Conservation (phyloP, 2,888 invertebrate genomes). For the Notodromas monacha region DNA sequence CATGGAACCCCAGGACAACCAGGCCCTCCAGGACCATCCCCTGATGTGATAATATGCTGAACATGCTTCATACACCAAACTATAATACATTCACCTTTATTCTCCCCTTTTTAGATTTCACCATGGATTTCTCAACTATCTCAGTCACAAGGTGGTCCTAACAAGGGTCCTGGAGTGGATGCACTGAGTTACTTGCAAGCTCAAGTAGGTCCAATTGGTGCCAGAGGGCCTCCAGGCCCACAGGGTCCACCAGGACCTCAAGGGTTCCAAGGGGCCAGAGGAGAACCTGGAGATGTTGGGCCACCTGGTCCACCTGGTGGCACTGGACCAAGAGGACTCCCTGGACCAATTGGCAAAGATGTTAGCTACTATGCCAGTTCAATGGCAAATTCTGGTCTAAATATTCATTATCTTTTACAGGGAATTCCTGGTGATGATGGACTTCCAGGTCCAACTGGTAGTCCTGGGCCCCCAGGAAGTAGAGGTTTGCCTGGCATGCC, state of each 20-base stretch:
- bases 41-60: conserved; percentile 22
- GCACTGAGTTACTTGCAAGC: conserved; percentile 42
- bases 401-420: conserved; percentile 17
- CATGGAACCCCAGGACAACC: conserved; percentile 18
- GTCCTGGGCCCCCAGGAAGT: conserved; percentile 33
- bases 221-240: conserved; percentile 35
- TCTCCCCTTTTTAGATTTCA: conserved; percentile 21
- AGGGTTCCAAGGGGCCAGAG: conserved; percentile 42
- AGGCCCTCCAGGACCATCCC: conserved; percentile 34
- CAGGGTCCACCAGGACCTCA: conserved; percentile 47
- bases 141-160: conserved; percentile 26
- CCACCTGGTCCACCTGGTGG: conserved; percentile 21
- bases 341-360: conserved; percentile 38
- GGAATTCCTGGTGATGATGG: conserved; percentile 47
- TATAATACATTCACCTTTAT: neutral
- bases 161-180: conserved; percentile 41
- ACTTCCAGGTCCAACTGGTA: conserved; percentile 35
- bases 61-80: neutral
- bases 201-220: conserved; percentile 41
- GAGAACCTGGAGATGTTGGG: conserved; percentile 29
- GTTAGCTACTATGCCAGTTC: conserved; percentile 18
- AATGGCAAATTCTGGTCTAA: too few species aligned
- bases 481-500: conserved; percentile 39
- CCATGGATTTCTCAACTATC: conserved; percentile 39
- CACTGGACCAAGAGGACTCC: conserved; percentile 27